A percentile compares a stretch with the other conserved stretches of the same genome.
These are phyloP conservation scores for Pachypeltis micranthus DNA, from an alignment of 1,140 invertebrate genomes.

Conservation along the genomic window DNA sequence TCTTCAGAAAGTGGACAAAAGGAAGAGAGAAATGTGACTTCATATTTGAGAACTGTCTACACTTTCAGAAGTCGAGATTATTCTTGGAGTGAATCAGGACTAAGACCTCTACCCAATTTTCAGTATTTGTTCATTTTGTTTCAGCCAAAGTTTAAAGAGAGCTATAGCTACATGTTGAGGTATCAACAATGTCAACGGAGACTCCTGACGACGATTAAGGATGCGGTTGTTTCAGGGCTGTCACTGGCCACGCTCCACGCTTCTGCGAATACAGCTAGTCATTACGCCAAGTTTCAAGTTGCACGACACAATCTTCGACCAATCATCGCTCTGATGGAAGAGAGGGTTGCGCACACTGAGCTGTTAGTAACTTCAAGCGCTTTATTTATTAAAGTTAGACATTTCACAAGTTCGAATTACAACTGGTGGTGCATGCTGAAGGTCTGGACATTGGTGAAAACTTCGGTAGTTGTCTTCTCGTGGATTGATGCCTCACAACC, in stretches of 20 bases:
- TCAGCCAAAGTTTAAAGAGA: conserved; percentile 60
- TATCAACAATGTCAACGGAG: conserved; percentile 68
- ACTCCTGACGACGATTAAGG: conserved; percentile 63
- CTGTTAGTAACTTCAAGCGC: conserved; percentile 21
- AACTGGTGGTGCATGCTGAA: too few species aligned
- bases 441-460: too few species aligned
- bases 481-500: too few species aligned
- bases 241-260: conserved; percentile 61
- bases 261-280: conserved; percentile 20
- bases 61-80: too few species aligned
- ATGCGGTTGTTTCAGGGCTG: conserved; percentile 58
- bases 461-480: conserved; percentile 10
- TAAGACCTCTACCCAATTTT: too few species aligned
- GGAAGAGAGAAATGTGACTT: too few species aligned
- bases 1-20: too few species aligned
- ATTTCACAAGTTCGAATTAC: too few species aligned
- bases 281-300: conserved; percentile 26
- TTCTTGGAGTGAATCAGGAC: too few species aligned
- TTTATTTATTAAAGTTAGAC: conserved; percentile 11
- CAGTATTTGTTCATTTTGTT: too few species aligned
- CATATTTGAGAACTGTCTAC: too few species aligned
- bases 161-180: conserved; percentile 53
- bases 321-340: conserved; percentile 21
- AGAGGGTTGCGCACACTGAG: conserved; percentile 16
- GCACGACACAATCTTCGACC: conserved; percentile 20